Conservation (phyloP, 2,888 invertebrate genomes). For the Nomada flava region DNA sequence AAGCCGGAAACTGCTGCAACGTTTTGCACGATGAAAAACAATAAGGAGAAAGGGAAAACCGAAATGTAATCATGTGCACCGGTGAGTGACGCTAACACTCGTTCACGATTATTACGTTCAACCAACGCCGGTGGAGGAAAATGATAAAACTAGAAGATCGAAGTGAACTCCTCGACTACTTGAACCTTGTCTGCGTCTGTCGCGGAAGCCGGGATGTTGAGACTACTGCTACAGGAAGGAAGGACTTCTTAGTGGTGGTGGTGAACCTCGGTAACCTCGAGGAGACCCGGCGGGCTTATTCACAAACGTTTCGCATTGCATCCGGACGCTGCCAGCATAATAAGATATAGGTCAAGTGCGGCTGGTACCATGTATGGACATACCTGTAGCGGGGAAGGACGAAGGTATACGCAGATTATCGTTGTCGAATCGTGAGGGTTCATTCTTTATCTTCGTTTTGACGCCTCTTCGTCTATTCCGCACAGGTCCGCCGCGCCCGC, state of each 20-base stretch:
- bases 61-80: not conserved
- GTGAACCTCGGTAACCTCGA: slow-evolving; percentile 65
- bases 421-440: slow-evolving; percentile 69
- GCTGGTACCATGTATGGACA: slow-evolving; percentile 81
- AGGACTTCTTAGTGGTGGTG: slow-evolving; percentile 65
- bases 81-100: not conserved
- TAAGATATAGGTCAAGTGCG: slow-evolving; percentile 84
- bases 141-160: slow-evolving; percentile 20
- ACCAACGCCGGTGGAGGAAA: not conserved
- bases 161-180: slow-evolving; percentile 35
- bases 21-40: not conserved
- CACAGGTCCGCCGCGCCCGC: slow-evolving; percentile 21
- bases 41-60: no score
- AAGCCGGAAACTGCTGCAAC: not conserved
- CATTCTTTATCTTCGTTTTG: slow-evolving; percentile 34
- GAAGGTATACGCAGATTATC: slow-evolving; percentile 58
- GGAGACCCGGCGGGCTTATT: slow-evolving; percentile 64
- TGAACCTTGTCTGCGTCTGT: slow-evolving; percentile 36
- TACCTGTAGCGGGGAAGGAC: slow-evolving; percentile 69
- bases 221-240: slow-evolving; percentile 61
- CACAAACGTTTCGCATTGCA: slow-evolving; percentile 73
- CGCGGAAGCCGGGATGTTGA: slow-evolving; percentile 52
- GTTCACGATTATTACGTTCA: not conserved
- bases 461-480: slow-evolving; percentile 35
- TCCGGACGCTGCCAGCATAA: slow-evolving; percentile 83